These are phyloP conservation scores for Gephyroberyx darwinii DNA, from an alignment of 2,797 vertebrate species.

Conservation along the genomic window DNA sequence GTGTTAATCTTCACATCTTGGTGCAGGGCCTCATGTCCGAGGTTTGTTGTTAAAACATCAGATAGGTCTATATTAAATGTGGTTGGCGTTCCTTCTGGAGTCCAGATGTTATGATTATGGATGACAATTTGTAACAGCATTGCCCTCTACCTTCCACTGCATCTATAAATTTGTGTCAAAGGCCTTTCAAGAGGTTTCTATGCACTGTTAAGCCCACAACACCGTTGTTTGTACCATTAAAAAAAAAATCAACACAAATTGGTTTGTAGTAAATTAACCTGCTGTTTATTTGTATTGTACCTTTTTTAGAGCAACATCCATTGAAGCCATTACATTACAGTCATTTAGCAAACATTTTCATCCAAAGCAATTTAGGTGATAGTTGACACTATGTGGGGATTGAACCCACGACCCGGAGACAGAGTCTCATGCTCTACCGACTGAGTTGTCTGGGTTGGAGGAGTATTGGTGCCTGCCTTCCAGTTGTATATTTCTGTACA, in stretches of 20 bases:
- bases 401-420: too few species aligned
- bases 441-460: neutral
- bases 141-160: neutral
- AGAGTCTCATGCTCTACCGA: too few species aligned
- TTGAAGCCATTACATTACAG: too few species aligned
- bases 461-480: neutral
- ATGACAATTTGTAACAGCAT: slow-evolving; percentile 24
- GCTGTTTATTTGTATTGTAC: neutral
- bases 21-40: neutral
- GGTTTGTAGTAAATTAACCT: slow-evolving; percentile 16
- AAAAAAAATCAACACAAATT: slow-evolving; percentile 54
- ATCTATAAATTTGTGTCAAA: slow-evolving; percentile 26
- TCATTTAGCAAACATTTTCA: too few species aligned
- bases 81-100: slow-evolving; percentile 29
- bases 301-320: neutral
- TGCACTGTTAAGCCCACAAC: slow-evolving; percentile 47
- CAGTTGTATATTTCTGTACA: neutral
- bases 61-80: slow-evolving; percentile 43
- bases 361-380: too few species aligned
- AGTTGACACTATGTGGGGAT: too few species aligned
- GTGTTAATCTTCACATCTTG: slow-evolving; percentile 44
- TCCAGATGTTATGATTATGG: slow-evolving; percentile 15
- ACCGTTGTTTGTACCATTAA: slow-evolving; percentile 65
- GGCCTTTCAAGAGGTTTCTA: slow-evolving; percentile 41
- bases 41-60: slow-evolving; percentile 30